phyloP scores from a whole-genome alignment of 2,888 invertebrate species.

The Druceiella hillmani region DNA sequence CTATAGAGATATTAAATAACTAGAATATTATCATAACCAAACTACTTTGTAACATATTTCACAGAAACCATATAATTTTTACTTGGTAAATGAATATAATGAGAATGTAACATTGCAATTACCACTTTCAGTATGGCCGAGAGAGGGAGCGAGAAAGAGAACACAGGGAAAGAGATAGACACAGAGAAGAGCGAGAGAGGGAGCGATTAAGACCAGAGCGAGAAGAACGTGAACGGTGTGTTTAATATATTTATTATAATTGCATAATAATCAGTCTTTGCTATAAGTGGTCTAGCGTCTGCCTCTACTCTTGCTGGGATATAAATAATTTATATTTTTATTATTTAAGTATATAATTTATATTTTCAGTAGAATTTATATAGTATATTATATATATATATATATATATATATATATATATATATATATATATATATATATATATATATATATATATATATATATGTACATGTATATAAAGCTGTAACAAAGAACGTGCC shows the following conservation, averaged over 20 bases:
- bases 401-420: too few species aligned
- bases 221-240: constrained; percentile 46
- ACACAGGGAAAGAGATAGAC: constrained; percentile 53
- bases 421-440: too few species aligned
- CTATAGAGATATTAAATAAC: too few species aligned
- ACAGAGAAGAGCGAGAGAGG: constrained; percentile 53
- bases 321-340: constrained; percentile 9
- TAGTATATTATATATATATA: too few species aligned
- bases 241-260: not conserved
- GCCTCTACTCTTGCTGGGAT: not conserved
- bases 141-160: constrained; percentile 51
- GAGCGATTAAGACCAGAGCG: constrained; percentile 50
- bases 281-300: not conserved
- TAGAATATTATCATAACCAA: too few species aligned
- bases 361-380: not conserved
- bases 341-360: constrained; percentile 18
- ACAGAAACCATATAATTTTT: constrained; percentile 8
- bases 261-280: constrained; percentile 2
- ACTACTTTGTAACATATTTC: constrained; percentile 1
- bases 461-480: too few species aligned
- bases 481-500: too few species aligned
- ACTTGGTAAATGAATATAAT: not conserved
- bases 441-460: too few species aligned
- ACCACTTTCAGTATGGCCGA: constrained; percentile 48
- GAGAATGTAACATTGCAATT: constrained; percentile 11